Base-by-base conservation (phyloP, 2,888 invertebrate species). In the Tubulanus polymorphus region DNA sequence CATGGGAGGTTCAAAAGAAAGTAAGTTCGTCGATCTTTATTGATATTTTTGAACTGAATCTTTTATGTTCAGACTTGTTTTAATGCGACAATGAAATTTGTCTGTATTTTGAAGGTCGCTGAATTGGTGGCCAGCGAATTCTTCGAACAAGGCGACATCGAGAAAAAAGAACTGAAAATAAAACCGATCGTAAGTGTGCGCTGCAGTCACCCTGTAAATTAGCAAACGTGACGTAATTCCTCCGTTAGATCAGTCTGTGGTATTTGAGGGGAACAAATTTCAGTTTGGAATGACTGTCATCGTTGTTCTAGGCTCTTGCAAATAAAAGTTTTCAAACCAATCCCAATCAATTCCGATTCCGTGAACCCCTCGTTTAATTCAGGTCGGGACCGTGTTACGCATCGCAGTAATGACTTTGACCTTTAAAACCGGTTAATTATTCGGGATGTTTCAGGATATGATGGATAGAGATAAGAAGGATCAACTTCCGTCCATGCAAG, bases 101-200 rank as follows among this genome's bases (percentile, higher is more conserved):
- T 57, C 55, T 48, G 55, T 63, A 61, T 56, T 35, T 63, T 63
- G 1, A 55, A 80, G 79, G 78, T 83, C 53, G 82, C 82, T 1
- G 79, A 81, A 55, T 62, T 76, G 30, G 73, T 78, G 41, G 76
- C 76, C 26, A 70, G 67, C 60, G 78, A 78, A 57, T 78, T 78
- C 64, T 78, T 78, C 67, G 76, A 77, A 57, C 78, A 78, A 59
- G 78, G 78, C 1, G 78, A 78, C 61, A 59, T 76, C 18, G 78
- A 78, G 60, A 78, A 76, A 60, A 54, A 60, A 23, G 66, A 71
- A 48, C 62, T 78, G 27, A 72, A 78, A 47, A 69, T 75, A 35
- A 71, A 66, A 55, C 78, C 78, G 25, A 69, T 72, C 45, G 75
- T 74, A 62, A 68, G 80, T 70, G 23, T 12, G n/a, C n/a, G n/a